Base-by-base conservation (phyloP, 2,888 invertebrate species). In the Eretmocerus hayati region DNA sequence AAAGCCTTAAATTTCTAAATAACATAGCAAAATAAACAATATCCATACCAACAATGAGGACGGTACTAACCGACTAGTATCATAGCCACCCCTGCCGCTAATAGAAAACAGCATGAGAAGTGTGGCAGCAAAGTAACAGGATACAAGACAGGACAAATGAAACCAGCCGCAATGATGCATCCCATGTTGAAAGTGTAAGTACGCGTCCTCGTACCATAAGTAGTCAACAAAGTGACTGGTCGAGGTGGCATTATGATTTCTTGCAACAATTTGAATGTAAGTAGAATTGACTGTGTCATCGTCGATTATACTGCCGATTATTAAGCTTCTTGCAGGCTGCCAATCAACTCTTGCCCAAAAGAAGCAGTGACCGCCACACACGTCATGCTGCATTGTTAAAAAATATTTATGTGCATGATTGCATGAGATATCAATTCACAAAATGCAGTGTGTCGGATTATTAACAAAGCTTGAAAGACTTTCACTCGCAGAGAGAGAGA, bases 11-110 rank as follows among this genome's bases (percentile, higher is more conserved):
- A n/a, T n/a, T n/a, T 11, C 1, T 26, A 26, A 9, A 26, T 6
- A 26, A 11, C 11, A 26, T 26, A 11, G 6, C 11, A 11, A 26
- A 26, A 26, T n/a, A n/a, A n/a, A n/a, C n/a, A n/a, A n/a, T n/a
- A 26, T 26, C 6, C 26, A 26, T 11, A 26, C 8, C 26, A 9
- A 11, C 11, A 11, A 26, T 26, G 26, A 9, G 26, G 26, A 11
- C 8, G 26, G 8, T 52, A 61, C 59, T 62, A 63, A 74, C 78
- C 75, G 75, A 43, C 71, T 70, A 1, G 67, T 61, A n/a, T 72
- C 70, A 39, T 74, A 66, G 45, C 74, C 75, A n/a, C 77, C 77
- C 26, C 74, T 74, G 0, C 75, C 75, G 55, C 76, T 78, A 72
- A 78, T 77, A 4, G 74, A 61, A 52, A 77, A 77, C 66, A 78